Percentiles rank a stretch among this genome's conserved stretches.
Evolutionary conservation across 2,888 invertebrate genomes (phyloP).

Genomic region (Drosophila rellima): DNA sequence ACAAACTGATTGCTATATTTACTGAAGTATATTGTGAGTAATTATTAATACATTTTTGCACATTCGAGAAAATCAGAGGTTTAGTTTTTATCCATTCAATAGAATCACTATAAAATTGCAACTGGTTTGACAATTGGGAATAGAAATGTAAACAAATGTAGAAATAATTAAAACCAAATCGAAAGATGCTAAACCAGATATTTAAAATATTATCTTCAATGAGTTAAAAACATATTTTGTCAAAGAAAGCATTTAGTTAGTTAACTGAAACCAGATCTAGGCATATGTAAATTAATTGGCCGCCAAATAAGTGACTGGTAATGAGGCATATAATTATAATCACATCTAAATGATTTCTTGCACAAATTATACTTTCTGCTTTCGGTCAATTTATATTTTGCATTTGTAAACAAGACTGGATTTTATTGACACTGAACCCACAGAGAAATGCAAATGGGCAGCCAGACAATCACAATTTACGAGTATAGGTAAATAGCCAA

Average conservation of each 20-base stretch:
- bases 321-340: no score
- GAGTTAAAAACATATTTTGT: no score
- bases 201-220: no score
- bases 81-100: neutral
- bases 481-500: slow-evolving; percentile 44
- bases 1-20: neutral
- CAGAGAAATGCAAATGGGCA: slow-evolving; percentile 16
- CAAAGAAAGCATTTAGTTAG: no score
- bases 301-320: no score
- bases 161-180: neutral
- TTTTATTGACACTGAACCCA: slow-evolving; percentile 47
- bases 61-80: neutral
- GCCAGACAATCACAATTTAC: slow-evolving; percentile 34
- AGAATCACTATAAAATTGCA: neutral
- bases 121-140: neutral
- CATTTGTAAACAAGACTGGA: slow-evolving; percentile 17
- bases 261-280: no score
- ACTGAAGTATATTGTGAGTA: neutral
- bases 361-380: neutral
- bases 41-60: neutral
- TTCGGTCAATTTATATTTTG: neutral
- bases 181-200: no score
- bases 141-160: neutral
- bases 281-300: no score
- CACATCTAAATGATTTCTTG: no score